Base-by-base conservation (phyloP, 2,888 invertebrate genomes). In the Stenodera caucasica region DNA sequence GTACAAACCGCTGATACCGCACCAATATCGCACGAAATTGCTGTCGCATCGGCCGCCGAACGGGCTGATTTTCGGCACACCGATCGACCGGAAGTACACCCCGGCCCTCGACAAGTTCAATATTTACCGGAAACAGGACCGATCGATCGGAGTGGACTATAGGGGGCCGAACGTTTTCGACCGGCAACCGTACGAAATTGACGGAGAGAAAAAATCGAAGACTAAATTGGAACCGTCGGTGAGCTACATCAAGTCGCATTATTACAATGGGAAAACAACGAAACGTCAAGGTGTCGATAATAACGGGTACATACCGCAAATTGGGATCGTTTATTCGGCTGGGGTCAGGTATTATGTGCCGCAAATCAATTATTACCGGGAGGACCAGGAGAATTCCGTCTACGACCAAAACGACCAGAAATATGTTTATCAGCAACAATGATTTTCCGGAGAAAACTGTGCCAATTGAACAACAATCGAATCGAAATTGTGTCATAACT, bases 261-360 rank as follows among this genome's bases (percentile, higher is more conserved):
- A 67, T 40, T 61, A 57, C 15, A 58, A 51, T 15, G 12, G 23
- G 11, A 32, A 53, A 33, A 12, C 21, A 21, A 11, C 4, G 2
- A 45, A 52, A 12, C 29, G 33, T 29, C 14, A 61, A 29, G 50
- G 53, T 12, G 32, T 53, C 7, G 30, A 45, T 49, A 5, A 52
- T n/a, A 33, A 61, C 11, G 35, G 60, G 6, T 74, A 71, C 14
- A 79, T 81, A 21, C 80, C 80, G 3, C 75, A 79, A 68, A 80
- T 81, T 61, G 81, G 81, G 12, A 66, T 81, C 15, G 63, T 79
- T 26, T 80, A 80, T 67, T 80, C 80, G 2, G 71, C 78, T 2
- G 81, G 81, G 14, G 74, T 81, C 12, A 72, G 78, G 61, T 81
- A 81, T 63, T 81, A 81, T 56, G 73, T 80, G 52, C 81, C 81